Base-by-base conservation (phyloP, 2,113 vertebrate genomes). In the Patagioenas fasciata region DNA sequence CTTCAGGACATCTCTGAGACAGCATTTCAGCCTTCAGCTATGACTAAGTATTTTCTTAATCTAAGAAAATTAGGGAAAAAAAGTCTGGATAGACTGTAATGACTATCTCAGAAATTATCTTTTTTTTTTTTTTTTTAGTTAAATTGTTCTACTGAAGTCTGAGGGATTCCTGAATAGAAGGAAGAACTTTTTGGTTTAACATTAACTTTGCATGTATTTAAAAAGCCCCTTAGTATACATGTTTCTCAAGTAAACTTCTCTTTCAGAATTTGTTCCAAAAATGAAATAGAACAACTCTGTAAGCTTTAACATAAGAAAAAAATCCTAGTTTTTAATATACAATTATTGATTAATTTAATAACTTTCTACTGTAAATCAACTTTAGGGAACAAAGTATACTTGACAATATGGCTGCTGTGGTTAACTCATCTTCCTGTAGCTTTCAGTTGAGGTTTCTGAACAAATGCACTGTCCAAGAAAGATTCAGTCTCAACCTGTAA, bases 361-460 rank as follows among this genome's bases (percentile, higher is more conserved):
- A 42, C 54, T 71, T 83, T 82, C 56, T 81, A 93, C 69, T 90
- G 90, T 95, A 96, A 96, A 87, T 96, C 75, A 93, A 31, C 24
- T 88, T 96, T 74, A 96, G 78, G 79, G 86, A 91, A 93, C 40
- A 83, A 71, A 92, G 67, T 89, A 89, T 69, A 93, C 72, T 32
- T 86, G 78, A 91, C 83, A 40, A 81, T 42, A 44, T 87, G 79
- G 85, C 48, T 87, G 50, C 74, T 88, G 78, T 28, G 88, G 93
- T 89, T 74, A 80, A 90, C 53, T 94, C 48, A 71, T 82, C 56
- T 72, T 91, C 51, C 40, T 71, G 29, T 1, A 75, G 79, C 74
- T 80, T 82, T 91, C 81, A 62, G 56, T 4, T 83, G 80, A 96
- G 60, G 80, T 61, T 74, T 93, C 51, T 80, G 56, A 95, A 86